A percentile compares a stretch with the other conserved stretches of the same genome.
phyloP scores from a whole-genome alignment of 2,797 vertebrate genomes.

The Acomys russatus region DNA sequence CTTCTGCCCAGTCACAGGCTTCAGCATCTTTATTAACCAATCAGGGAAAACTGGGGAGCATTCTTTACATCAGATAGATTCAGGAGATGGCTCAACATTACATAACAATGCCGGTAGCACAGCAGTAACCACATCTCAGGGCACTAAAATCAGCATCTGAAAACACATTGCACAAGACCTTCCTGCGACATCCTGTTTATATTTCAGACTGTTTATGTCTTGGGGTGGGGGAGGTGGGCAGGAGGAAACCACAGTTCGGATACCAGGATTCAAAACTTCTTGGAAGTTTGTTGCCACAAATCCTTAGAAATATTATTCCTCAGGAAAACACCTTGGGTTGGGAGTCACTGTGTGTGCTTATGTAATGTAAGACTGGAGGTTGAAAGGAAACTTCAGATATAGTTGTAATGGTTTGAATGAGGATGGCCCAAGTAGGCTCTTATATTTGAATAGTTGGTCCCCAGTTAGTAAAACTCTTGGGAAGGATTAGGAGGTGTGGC shows the following conservation, averaged over 20 bases:
- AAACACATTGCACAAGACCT: too few relatives aligned
- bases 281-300: neutral
- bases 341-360: too few relatives aligned
- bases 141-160: too few relatives aligned
- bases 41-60: too few relatives aligned
- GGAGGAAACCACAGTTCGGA: neutral
- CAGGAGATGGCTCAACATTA: too few relatives aligned
- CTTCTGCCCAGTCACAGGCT: too few relatives aligned
- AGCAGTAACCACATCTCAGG: too few relatives aligned
- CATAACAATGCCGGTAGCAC: too few relatives aligned
- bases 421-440: neutral
- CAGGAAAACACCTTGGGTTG: neutral
- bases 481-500: neutral
- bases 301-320: conserved; percentile 7
- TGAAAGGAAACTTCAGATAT: conserved; percentile 1
- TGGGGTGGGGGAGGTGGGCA: neutral
- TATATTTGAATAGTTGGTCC: neutral
- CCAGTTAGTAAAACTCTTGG: neutral
- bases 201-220: neutral
- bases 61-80: too few relatives aligned
- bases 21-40: too few relatives aligned
- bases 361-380: neutral
- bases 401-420: neutral
- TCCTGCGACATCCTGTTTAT: neutral
- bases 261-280: neutral